Conservation (phyloP, 2,797 vertebrate genomes). For the Characodon lateralis region DNA sequence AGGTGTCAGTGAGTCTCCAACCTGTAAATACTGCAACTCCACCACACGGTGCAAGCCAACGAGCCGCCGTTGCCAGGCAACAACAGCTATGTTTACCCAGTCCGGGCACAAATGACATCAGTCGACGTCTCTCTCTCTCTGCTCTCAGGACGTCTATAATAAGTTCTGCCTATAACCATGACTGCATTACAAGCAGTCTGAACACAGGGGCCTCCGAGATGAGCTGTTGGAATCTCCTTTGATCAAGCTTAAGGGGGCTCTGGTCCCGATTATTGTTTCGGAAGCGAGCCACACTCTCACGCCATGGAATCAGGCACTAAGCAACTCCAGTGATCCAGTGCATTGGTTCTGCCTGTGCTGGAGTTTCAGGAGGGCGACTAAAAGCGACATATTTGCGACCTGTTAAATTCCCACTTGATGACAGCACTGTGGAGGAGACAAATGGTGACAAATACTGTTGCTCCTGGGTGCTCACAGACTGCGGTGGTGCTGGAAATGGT, state of each 20-base stretch:
- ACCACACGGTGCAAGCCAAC: slow-evolving; percentile 36
- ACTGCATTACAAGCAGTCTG: slow-evolving; percentile 31
- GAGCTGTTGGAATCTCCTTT: slow-evolving; percentile 41
- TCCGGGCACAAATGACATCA: slow-evolving; percentile 55
- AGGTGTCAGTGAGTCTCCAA: slow-evolving; percentile 53
- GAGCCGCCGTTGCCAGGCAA: slow-evolving; percentile 55
- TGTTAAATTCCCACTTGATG: slow-evolving; percentile 55
- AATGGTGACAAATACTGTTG: slow-evolving; percentile 44
- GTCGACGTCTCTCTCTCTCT: slow-evolving; percentile 17
- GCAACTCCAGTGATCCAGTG: neutral
- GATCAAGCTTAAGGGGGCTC: slow-evolving; percentile 39
- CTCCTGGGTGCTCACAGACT: slow-evolving; percentile 1
- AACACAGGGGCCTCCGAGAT: slow-evolving; percentile 20
- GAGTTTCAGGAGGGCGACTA: slow-evolving; percentile 23
- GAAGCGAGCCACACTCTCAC: neutral
- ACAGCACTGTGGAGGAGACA: slow-evolving; percentile 43
- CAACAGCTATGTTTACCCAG: slow-evolving; percentile 56
- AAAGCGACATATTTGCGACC: slow-evolving; percentile 53
- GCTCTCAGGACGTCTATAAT: slow-evolving; percentile 60
- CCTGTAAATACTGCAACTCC: slow-evolving; percentile 67
- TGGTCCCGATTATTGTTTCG: slow-evolving; percentile 52
- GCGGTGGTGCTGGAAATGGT: slow-evolving; percentile 68
- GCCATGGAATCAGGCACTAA: neutral
- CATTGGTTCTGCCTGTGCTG: slow-evolving; percentile 33
- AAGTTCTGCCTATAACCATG: slow-evolving; percentile 42